These are phyloP conservation scores for Ammodytes marinus DNA, from an alignment of 2,113 vertebrate genomes.

Conservation along the genomic window DNA sequence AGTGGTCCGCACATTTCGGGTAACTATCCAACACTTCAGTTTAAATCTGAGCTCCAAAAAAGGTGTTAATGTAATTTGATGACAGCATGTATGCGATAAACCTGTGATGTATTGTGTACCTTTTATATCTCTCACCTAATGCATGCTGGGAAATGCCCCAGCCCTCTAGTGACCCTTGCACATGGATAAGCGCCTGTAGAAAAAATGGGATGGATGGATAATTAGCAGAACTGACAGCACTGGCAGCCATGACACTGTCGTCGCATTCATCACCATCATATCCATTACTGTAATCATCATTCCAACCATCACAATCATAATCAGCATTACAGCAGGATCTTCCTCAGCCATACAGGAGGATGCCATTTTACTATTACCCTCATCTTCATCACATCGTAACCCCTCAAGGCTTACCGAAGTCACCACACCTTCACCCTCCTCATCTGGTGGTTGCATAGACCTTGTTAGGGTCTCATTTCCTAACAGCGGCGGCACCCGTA, in stretches of 20 bases:
- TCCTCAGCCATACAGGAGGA: slow-evolving; percentile 47
- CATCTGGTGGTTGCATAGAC: slow-evolving; percentile 44
- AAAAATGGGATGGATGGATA: slow-evolving; percentile 59
- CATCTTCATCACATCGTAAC: slow-evolving; percentile 8
- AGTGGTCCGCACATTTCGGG: neutral
- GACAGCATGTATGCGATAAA: slow-evolving; percentile 16
- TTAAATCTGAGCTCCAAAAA: neutral
- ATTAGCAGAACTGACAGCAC: slow-evolving; percentile 62
- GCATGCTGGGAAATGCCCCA: slow-evolving; percentile 51
- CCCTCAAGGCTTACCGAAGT: neutral
- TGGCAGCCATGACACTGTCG: slow-evolving; percentile 51
- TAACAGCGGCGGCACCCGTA: slow-evolving; percentile 57
- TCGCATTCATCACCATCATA: slow-evolving; percentile 62
- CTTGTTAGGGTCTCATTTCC: slow-evolving; percentile 67
- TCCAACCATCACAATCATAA: slow-evolving; percentile 63
- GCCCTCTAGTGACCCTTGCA: slow-evolving; percentile 46
- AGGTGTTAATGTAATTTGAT: slow-evolving; percentile 4
- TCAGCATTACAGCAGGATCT: slow-evolving; percentile 51
- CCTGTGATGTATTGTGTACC: slow-evolving; percentile 25
- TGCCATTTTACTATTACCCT: slow-evolving; percentile 38
- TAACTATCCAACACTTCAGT: slow-evolving; percentile 3
- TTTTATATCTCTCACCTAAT: slow-evolving; percentile 33
- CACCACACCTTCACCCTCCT: slow-evolving; percentile 57
- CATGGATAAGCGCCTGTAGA: slow-evolving; percentile 27
- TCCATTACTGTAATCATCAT: slow-evolving; percentile 68